phyloP scores from a whole-genome alignment of 2,888 invertebrate species.

The Mesochorus sp. region DNA sequence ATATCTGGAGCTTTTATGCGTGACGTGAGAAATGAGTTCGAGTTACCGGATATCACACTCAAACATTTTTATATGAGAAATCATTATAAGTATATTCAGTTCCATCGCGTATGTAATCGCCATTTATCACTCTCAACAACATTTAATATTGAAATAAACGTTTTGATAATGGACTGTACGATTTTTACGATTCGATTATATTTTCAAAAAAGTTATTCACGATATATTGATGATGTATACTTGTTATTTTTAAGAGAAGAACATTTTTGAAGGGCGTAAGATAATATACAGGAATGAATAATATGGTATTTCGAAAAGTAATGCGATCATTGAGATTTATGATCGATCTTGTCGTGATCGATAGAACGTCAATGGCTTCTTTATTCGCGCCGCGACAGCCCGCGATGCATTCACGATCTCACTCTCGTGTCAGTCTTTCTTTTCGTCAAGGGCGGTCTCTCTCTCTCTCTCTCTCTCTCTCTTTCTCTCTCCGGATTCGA shows the following conservation, averaged over 20 bases:
- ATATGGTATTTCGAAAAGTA: constrained; percentile 3
- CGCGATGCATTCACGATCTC: constrained; percentile 9
- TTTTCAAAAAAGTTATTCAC: no score
- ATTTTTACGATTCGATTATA: no score
- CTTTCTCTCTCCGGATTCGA: constrained; percentile 10
- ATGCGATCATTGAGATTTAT: constrained; percentile 45
- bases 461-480: no score
- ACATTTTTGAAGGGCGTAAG: background rate
- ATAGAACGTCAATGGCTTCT: constrained; percentile 61
- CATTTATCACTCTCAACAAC: no score
- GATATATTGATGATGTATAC: no score
- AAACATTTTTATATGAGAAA: background rate
- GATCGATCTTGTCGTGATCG: constrained; percentile 62
- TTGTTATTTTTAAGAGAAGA: background rate
- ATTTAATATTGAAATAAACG: no score
- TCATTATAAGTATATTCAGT: background rate
- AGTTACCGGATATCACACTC: background rate
- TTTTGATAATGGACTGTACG: no score
- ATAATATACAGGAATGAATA: constrained; percentile 13
- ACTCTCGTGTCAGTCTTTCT: constrained; percentile 34
- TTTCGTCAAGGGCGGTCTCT: constrained; percentile 42
- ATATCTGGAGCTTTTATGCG: background rate
- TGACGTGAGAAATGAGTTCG: constrained; percentile 15
- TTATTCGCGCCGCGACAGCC: constrained; percentile 40
- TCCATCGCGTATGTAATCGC: background rate